Evolutionary conservation across 2,888 invertebrate species (phyloP).

Genomic region (Ethmia dodecea): DNA sequence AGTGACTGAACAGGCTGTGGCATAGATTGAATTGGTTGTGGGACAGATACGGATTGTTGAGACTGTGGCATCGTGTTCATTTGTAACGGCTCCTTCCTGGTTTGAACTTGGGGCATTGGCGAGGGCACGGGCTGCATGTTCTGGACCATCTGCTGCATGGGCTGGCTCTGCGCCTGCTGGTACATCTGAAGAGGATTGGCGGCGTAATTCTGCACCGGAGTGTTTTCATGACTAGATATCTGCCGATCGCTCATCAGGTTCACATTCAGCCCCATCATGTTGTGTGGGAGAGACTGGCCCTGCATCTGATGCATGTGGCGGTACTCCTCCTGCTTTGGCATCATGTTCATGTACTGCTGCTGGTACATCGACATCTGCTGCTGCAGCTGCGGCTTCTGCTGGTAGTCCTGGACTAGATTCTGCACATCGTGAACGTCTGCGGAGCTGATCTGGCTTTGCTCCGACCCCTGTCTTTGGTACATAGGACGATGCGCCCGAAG

Average conservation of each 20-base stretch:
- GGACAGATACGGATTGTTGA: constrained; percentile 19
- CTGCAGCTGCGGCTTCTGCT: constrained; percentile 49
- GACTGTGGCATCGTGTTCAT: constrained; percentile 20
- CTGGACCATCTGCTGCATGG: constrained; percentile 39
- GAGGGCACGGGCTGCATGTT: constrained; percentile 30
- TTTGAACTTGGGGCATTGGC: constrained; percentile 22
- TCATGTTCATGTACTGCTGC: constrained; percentile 48
- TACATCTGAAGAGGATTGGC: constrained; percentile 68
- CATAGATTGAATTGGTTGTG: constrained; percentile 19
- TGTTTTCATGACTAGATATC: constrained; percentile 74
- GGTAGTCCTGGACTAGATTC: constrained; percentile 42
- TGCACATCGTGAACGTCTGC: constrained; percentile 54
- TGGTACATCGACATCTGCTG: constrained; percentile 64
- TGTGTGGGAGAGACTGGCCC: constrained; percentile 65
- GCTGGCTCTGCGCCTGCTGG: constrained; percentile 47
- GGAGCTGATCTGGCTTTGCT: constrained; percentile 63
- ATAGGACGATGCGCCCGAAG: constrained; percentile 54
- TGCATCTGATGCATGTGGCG: constrained; percentile 54
- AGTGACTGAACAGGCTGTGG: constrained; percentile 7
- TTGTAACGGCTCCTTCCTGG: constrained; percentile 20
- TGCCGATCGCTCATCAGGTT: constrained; percentile 62
- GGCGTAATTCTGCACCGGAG: constrained; percentile 66
- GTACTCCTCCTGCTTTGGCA: constrained; percentile 45
- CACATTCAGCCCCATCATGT: constrained; percentile 57
- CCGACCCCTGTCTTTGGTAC: constrained; percentile 64